Evolutionary conservation across 30 jellyfish, hydroid and myxozoan genomes (phyloP), one percentile per base, ranked within the genome.

Genomic region (Hydractinia symbiolongicarpus): DNA sequence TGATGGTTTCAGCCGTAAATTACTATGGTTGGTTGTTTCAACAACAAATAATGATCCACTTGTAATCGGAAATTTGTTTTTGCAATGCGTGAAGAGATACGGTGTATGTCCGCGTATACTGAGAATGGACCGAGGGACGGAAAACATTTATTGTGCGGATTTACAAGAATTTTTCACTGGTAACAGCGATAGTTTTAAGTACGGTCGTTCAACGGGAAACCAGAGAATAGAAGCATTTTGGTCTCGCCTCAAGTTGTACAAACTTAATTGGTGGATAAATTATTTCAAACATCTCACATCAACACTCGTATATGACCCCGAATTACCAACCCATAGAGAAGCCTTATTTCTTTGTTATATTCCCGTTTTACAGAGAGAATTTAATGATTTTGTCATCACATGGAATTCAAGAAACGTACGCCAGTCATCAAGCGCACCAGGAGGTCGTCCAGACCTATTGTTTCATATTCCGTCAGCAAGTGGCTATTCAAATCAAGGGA

Each of bases 311-410:
- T 64, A 64, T 13, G 17, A 64, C 40, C 74, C 17, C 16, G 17
- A 64, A n/a, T 64, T 64, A 13, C 52, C 19, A 64, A 64, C 8
- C 7, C 74, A 64, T 13, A 6, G 19, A 8, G 74, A 64, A 64
- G 74, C 40, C 19, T 64, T 64, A n/a, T 51, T 64, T 7, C 40
- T 54, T 73, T 83, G 88, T 14, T 54, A 8, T 53, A 61, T 73
- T 73, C 54, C 21, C 53, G 53, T 82, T 7, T 70, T 68, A 19
- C 57, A 66, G 21, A n/a, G 81, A n/a, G 64, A 72, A 72, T 53
- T 72, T 30, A 72, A 72, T 72, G 81, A 72, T n/a, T 7, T 72
- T 49, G 61, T 72, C 50, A 54, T 44, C 52, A 52, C 17, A 20
- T n/a, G n/a, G n/a, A n/a, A n/a, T n/a, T n/a, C n/a, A n/a, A n/a